Evolutionary conservation across 1,140 invertebrate species (phyloP), one percentile per base, ranked within the genome.

Genomic region (Drosophila littoralis): DNA sequence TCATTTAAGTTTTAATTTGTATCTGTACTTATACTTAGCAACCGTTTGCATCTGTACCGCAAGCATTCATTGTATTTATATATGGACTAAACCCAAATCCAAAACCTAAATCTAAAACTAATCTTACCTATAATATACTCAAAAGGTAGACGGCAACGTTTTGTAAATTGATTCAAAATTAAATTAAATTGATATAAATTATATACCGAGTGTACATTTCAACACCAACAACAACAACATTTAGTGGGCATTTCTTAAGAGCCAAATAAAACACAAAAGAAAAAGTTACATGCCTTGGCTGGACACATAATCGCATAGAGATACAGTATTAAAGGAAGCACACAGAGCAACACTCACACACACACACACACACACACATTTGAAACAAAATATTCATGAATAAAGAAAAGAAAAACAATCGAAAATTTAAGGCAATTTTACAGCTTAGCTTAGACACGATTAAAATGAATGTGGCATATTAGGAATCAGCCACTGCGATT

Each of bases 1-100:
- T 86, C 75, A 86, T 85, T 86, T 85, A 85, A 88, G 83, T 85
- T 85, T 82, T 82, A 88, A 82, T 58, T 50, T 79, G 82, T 85
- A 85, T 81, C 33, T 88, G 82, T 85, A 85, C 83, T 85, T 85
- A 88, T 79, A 79, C 36, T 55, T n/a, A 54, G 15, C n/a, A 38
- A 45, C 35, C 28, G 58, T 43, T 59, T 60, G 66, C 58, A 59
- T 9, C 17, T 50, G 33, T 28, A 60, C 33, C 22, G 54, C 54
- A 70, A 75, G 42, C 66, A 60, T 46, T 68, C 61, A 57, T 33
- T 75, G 66, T 75, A 70, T 70, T 64, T 75, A 57, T 71, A 54
- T 45, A 50, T 61, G 15, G 40, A 51, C 28, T 66, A 58, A 54
- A 79, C 55, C 60, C 68, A 79, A 68, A 78, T 38, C 15, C 43